Base-by-base conservation (phyloP, 1,140 invertebrate species). In the Listronotus oregonensis region DNA sequence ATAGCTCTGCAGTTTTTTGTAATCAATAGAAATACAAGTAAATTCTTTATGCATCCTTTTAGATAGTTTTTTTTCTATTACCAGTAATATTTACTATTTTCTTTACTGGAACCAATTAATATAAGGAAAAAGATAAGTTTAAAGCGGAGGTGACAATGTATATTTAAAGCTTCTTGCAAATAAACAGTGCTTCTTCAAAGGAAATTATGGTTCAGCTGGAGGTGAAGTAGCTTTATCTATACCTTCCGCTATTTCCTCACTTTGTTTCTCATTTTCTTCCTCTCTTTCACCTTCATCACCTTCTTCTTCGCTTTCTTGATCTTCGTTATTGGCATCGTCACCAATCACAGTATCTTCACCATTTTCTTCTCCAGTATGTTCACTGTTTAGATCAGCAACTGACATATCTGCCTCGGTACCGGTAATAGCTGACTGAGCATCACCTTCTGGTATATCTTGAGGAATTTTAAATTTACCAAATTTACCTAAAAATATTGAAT, bases 171-270 rank as follows among this genome's bases (percentile, higher is more conserved):
- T 27, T 1, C 21, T 3, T 27, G 2, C 21, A 27, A 27, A 27
- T 27, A 27, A 27, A 27, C 21, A 27, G 5, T 27, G 21, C 21
- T 27, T 27, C n/a, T 27, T 27, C 1, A 27, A 27, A 27, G 5
- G 21, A 27, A 27, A 0, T 50, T 31, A 21, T 11, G 11, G 15
- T 32, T 61, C 58, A 34, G 9, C 51, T 18, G 74, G 68, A 6
- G 75, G 73, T 10, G 75, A 77, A 11, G 75, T 77, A 31, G 75
- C 75, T 59, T 77, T 75, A 68, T 75, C 73, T 17, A 40, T 59
- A 42, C 50, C 72, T n/a, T 44, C 65, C 11, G 51, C 37, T 61
- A 42, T 58, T 57, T 61, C 59, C 18, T 63, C 54, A 49, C 59
- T 57, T 51, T 69, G 50, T 60, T 47, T 31, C 55, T 50, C 42